Conservation (phyloP, 2,888 invertebrate species). For the Troides oblongomaculatus region DNA sequence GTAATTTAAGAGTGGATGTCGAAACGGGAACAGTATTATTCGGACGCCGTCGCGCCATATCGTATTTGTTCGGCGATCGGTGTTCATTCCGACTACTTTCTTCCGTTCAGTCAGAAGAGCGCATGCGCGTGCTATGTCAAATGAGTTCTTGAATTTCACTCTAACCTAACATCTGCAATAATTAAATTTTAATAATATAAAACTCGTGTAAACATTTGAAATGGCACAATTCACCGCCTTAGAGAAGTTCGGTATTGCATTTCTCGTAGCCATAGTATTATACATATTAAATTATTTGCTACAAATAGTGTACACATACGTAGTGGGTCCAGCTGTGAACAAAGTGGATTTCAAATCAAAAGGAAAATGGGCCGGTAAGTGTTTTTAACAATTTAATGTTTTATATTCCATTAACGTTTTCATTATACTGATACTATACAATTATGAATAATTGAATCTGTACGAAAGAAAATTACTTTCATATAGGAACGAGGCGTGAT, state of each 20-base stretch:
- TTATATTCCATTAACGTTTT: neutral
- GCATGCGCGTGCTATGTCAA: constrained; percentile 71
- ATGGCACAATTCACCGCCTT: constrained; percentile 53
- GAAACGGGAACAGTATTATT: constrained; percentile 30
- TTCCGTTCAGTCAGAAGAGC: constrained; percentile 54
- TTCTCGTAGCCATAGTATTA: constrained; percentile 56
- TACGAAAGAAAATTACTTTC: neutral
- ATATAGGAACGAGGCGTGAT: no score
- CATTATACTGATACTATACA: neutral
- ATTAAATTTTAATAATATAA: constrained; percentile 13
- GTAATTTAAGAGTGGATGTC: constrained; percentile 15
- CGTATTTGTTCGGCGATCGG: constrained; percentile 28
- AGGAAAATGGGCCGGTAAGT: constrained; percentile 91
- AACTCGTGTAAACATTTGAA: constrained; percentile 36
- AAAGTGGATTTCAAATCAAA: constrained; percentile 83
- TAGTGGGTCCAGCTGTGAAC: constrained; percentile 79
- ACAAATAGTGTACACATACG: constrained; percentile 54
- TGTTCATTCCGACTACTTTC: constrained; percentile 66
- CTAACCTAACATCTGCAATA: constrained; percentile 50
- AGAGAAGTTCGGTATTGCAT: constrained; percentile 72
- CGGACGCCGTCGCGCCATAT: constrained; percentile 22
- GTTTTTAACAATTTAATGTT: neutral
- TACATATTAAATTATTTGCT: constrained; percentile 47
- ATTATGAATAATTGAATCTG: neutral
- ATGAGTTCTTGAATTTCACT: constrained; percentile 44